Evolutionary conservation across 2,113 vertebrate species (phyloP).

Genomic region (Arenaria interpres): DNA sequence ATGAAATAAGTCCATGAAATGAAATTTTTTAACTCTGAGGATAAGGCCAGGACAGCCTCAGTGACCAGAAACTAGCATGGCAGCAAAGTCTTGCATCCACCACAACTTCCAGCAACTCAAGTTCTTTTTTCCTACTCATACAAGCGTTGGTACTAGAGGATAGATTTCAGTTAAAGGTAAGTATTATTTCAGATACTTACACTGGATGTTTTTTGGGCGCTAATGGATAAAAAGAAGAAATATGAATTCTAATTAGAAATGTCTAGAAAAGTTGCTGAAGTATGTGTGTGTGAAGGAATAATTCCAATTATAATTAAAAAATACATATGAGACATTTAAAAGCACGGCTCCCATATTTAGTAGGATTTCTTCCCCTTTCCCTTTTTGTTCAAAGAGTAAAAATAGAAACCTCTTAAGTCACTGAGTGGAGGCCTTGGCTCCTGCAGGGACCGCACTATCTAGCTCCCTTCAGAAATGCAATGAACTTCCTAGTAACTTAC

Average conservation of each 20-base stretch:
- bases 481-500: neutral
- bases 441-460: neutral
- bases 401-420: neutral
- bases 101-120: neutral
- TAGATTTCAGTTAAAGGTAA: neutral
- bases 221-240: neutral
- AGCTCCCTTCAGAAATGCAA: neutral
- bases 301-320: neutral
- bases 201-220: fast-evolving
- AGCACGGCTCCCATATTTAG: neutral
- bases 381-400: neutral
- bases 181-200: neutral
- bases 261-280: neutral
- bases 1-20: neutral
- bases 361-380: neutral
- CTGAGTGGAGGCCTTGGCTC: neutral
- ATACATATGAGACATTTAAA: neutral
- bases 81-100: neutral
- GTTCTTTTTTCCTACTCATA: neutral
- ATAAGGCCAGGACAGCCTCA: neutral
- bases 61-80: neutral
- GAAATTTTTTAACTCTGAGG: neutral
- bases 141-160: neutral
- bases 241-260: neutral
- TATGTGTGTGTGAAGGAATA: neutral